Evolutionary conservation across 2,113 vertebrate species (phyloP), one percentile per base, ranked within the genome.

Genomic region (Strigops habroptila): DNA sequence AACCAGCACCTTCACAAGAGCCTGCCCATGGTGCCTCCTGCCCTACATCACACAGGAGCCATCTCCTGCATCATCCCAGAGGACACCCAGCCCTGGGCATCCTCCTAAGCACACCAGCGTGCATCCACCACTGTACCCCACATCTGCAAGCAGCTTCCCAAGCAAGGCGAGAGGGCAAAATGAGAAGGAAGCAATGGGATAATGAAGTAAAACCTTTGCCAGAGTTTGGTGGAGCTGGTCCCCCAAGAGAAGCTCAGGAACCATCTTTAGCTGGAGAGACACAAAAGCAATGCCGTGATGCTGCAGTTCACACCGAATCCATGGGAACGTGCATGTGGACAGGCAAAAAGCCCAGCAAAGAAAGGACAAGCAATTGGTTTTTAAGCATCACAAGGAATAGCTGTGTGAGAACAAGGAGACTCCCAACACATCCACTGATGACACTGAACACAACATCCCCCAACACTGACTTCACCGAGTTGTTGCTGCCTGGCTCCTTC

Each of bases 61-160:
- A 33, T 7, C 33, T 23, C 44, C 48, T 24, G 28, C 18, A 7
- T n/a, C 4, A 5, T 27, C 15, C 24, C 53, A 64, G 41, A 24
- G 43, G 24, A 41, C 41, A 14, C 4, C 41, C n/a, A 64, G 67
- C 57, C 67, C 57, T 4, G 21, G 59, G 28, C 30, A 35, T 10
- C n/a, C 35, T 39, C 48, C 57, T 25, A 16, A 55, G 41, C 48
- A 33, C 39, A 19, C n/a, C 55, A 25, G 49, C n/a, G 0, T 5
- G 10, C 2, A 3, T 25, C 67, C n/a, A 6, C 39, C 15, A 3
- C 67, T 9, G 3, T 5, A 35, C 4, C 41, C 41, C 4, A 2
- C 0, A 6, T n/a, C 41, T 55, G 41, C 18, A 8, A 1, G 30
- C 19, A 30, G 21, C 86, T 35, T 17, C 60, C 31, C 51, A 27